Evolutionary conservation across 2,113 vertebrate species (phyloP).

Genomic region (Microcebus murinus): DNA sequence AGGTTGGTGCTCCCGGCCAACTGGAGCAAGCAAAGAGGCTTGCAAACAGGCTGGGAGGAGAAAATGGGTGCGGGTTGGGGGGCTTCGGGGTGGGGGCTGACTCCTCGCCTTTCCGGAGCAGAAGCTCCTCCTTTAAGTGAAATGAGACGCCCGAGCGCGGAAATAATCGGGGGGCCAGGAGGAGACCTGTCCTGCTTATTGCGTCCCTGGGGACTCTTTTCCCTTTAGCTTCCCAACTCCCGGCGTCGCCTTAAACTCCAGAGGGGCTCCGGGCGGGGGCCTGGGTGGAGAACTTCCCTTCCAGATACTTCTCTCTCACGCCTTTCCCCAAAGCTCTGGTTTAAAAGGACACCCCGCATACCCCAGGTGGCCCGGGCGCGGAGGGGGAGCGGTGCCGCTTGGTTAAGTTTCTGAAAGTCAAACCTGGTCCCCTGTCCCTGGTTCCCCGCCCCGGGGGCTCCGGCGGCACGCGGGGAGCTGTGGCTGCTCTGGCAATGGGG

Average conservation of each 20-base stretch:
- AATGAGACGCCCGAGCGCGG: background rate
- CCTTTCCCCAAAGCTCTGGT: background rate
- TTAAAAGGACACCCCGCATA: background rate
- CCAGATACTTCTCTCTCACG: background rate
- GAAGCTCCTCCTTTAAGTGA: background rate
- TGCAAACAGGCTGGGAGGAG: background rate
- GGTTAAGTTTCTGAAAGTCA: conserved; percentile 62
- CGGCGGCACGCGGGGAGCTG: conserved; percentile 35
- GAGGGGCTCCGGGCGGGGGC: background rate
- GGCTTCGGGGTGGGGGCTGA: background rate
- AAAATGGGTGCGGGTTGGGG: background rate
- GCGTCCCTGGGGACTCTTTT: background rate
- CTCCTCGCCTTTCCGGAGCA: background rate
- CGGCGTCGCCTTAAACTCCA: background rate
- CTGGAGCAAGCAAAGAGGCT: background rate
- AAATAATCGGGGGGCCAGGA: background rate
- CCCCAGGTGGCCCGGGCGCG: background rate
- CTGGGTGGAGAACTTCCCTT: conserved; percentile 26
- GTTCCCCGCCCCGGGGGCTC: background rate
- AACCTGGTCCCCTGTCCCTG: background rate
- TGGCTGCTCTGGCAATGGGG: conserved; percentile 58
- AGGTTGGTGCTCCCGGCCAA: conserved; percentile 65
- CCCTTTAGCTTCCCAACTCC: background rate
- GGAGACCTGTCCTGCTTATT: background rate
- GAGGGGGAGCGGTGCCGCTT: background rate